Evolutionary conservation across 2,113 vertebrate genomes (phyloP).

Genomic region (Rhinoderma darwinii): DNA sequence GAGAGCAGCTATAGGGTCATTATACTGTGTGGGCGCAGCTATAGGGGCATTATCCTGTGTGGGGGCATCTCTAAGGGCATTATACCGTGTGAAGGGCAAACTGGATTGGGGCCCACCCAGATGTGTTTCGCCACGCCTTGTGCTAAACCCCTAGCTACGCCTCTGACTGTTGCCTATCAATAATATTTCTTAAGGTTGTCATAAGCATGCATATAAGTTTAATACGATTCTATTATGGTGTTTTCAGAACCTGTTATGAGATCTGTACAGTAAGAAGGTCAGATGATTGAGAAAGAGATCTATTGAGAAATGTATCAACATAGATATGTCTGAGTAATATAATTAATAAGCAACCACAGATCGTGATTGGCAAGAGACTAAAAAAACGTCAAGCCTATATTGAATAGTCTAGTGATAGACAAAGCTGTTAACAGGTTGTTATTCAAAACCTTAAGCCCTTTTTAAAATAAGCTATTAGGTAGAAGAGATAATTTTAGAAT

Average conservation of each 20-base stretch:
- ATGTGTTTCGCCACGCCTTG: no score
- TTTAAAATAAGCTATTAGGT: background rate
- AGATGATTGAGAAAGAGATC: background rate
- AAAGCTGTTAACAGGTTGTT: slow-evolving; percentile 4
- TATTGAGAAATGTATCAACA: background rate
- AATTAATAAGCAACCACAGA: background rate
- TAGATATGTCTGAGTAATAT: background rate
- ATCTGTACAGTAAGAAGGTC: background rate
- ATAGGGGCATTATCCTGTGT: no score
- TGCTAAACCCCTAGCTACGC: no score
- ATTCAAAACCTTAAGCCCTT: slow-evolving; percentile 13
- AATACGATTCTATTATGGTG: background rate
- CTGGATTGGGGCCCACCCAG: no score
- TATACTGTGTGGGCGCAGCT: no score
- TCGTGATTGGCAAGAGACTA: background rate
- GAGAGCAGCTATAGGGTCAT: no score
- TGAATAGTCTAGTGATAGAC: background rate
- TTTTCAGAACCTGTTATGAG: background rate
- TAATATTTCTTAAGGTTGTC: no score
- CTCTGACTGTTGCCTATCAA: no score
- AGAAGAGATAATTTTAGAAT: slow-evolving; percentile 36
- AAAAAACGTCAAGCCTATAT: background rate
- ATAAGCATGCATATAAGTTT: no score
- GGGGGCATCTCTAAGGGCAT: no score
- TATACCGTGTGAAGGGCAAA: no score